Conservation (phyloP, 2,888 invertebrate species). For the Pseudococcus jackbeardsleyi region DNA sequence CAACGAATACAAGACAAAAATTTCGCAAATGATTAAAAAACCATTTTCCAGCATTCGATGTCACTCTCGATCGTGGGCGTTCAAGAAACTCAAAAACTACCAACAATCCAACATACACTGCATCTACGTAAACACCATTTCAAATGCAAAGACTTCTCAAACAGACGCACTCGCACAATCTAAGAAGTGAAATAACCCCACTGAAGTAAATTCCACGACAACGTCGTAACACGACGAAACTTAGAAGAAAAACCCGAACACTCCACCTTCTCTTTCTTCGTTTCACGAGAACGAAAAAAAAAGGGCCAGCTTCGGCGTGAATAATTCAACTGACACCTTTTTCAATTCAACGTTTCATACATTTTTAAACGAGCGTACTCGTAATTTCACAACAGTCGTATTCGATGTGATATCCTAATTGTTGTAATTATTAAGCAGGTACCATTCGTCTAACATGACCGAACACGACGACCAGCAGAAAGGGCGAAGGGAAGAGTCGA, state of each 20-base stretch:
- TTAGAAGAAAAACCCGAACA: background rate
- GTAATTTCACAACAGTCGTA: background rate
- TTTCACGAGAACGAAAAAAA: background rate
- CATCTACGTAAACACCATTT: background rate
- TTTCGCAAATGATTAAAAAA: background rate
- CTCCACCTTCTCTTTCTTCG: background rate
- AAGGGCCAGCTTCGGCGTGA: background rate
- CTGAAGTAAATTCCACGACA: background rate
- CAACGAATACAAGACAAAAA: background rate
- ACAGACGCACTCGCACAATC: background rate
- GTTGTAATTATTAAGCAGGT: background rate
- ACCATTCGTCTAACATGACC: background rate
- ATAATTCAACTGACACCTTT: conserved; percentile 45
- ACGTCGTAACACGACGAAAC: background rate
- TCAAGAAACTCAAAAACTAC: background rate
- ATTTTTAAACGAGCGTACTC: conserved; percentile 6
- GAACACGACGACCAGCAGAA: background rate
- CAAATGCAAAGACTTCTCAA: background rate
- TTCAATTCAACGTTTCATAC: conserved; percentile 3
- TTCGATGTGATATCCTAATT: background rate
- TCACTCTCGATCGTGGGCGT: background rate
- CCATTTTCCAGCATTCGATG: background rate
- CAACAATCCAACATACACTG: background rate
- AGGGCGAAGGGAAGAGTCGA: background rate
- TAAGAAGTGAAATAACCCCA: background rate